These are phyloP conservation scores for Colostygia pectinataria DNA, from an alignment of 2,888 invertebrate species.

Conservation along the genomic window DNA sequence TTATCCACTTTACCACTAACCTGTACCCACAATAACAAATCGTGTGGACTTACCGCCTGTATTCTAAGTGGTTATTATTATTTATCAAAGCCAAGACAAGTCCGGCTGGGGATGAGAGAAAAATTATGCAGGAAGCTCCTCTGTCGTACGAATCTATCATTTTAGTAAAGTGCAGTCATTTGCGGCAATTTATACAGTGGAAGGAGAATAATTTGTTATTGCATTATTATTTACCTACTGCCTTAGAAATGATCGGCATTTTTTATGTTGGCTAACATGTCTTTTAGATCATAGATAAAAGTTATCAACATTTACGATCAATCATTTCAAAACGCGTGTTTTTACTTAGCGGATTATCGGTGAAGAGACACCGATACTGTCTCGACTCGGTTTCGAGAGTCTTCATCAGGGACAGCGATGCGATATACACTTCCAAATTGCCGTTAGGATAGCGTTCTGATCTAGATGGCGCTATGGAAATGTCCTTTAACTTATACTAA, in stretches of 20 bases:
- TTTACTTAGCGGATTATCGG: too few species aligned
- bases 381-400: too few species aligned
- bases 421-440: too few species aligned
- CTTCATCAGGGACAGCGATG: too few species aligned
- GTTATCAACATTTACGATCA: not conserved
- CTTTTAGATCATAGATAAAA: too few species aligned
- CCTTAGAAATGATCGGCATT: not conserved
- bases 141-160: slow-evolving; percentile 38
- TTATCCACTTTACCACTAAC: too few species aligned
- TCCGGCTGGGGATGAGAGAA: slow-evolving; percentile 52
- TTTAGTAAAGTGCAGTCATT: slow-evolving; percentile 18
- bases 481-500: too few species aligned
- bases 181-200: slow-evolving; percentile 15
- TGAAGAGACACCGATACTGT: too few species aligned
- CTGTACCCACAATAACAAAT: slow-evolving; percentile 44
- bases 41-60: slow-evolving; percentile 37
- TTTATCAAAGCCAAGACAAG: slow-evolving; percentile 58
- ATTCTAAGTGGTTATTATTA: slow-evolving; percentile 59
- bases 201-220: slow-evolving; percentile 9
- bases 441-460: too few species aligned
- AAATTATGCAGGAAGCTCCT: slow-evolving; percentile 49
- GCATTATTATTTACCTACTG: not conserved
- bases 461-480: too few species aligned
- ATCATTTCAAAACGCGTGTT: too few species aligned
- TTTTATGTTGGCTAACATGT: too few species aligned